Base-by-base conservation (phyloP, 2,888 invertebrate species). In the Allygus modestus region DNA sequence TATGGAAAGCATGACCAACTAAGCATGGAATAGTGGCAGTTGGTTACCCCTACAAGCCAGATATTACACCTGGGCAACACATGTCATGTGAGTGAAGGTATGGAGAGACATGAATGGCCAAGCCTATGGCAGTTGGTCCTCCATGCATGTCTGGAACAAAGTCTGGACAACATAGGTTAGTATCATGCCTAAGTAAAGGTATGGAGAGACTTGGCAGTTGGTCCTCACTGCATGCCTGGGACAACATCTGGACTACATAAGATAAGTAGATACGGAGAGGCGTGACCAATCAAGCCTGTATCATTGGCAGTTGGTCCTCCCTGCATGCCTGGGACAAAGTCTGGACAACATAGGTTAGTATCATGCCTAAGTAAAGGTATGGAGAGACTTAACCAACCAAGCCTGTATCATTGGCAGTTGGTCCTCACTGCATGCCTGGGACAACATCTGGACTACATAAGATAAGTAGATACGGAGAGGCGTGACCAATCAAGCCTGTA, bases 171-270 rank as follows among this genome's bases (percentile, higher is more conserved):
- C 28, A 71, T 33, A 89, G 5, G 12, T 1, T n/a, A 51, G 17
- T 7, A 92, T 99, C 99, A 99, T 87, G 98, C 98, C 90, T 97
- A 96, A 99, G 93, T 41, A 98, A 96, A 95, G 88, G 92, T 93
- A 73, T 92, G 92, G 61, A 93, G n/a, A 91, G 92, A n/a, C n/a
- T n/a, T n/a, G 94, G 93, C 69, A 97, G 92, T 89, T 97, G 97
- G 85, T 96, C 94, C 90, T 96, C 95, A 85, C 93, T 91, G 88
- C 96, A 94, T n/a, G 97, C 95, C 87, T 95, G 94, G 89, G 97
- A 95, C 90, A 98, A 98, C 58, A 98, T 97, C 98, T 98, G 91
- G 5, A 54, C 96, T 91, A 89, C 94, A 94, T 95, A 95, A 96
- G 12, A 84, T 94, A 93, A 0, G 95, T 94, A 92, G 94, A 92